Evolutionary conservation across 1,140 invertebrate genomes (phyloP).

Genomic region (Caerostris darwini): DNA sequence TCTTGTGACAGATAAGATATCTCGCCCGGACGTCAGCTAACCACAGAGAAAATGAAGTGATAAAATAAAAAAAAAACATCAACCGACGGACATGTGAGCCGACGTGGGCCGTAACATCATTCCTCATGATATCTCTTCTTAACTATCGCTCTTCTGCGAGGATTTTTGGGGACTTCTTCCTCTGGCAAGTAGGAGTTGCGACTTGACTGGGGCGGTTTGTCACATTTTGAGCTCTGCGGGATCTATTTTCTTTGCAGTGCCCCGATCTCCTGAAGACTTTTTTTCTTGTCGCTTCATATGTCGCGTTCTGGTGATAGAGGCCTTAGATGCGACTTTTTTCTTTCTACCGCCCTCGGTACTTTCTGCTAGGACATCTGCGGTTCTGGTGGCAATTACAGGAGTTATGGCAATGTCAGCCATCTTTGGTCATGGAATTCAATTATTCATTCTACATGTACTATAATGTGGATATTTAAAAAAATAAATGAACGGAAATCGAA

Average conservation of each 20-base stretch:
- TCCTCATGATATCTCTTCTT: slow-evolving; percentile 9
- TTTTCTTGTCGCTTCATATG: background rate
- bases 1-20: slow-evolving; percentile 50
- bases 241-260: background rate
- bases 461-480: too few relatives aligned
- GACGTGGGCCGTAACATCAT: slow-evolving; percentile 32
- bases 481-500: too few relatives aligned
- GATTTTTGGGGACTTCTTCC: slow-evolving; percentile 27
- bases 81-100: background rate
- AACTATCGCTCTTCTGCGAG: background rate
- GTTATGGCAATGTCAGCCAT: background rate
- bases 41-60: slow-evolving; percentile 58
- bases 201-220: slow-evolving; percentile 55
- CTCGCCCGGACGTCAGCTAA: slow-evolving; percentile 45
- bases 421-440: background rate
- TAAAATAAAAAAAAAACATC: slow-evolving; percentile 46
- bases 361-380: background rate
- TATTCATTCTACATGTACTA: too few relatives aligned
- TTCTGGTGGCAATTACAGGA: background rate
- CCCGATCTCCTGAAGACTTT: background rate
- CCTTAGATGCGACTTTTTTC: background rate
- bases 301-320: background rate
- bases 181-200: background rate
- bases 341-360: background rate
- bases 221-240: slow-evolving; percentile 11